Evolutionary conservation across 2,888 invertebrate genomes (phyloP), one percentile per base, ranked within the genome.

Genomic region (Sphaeridia pumilis): DNA sequence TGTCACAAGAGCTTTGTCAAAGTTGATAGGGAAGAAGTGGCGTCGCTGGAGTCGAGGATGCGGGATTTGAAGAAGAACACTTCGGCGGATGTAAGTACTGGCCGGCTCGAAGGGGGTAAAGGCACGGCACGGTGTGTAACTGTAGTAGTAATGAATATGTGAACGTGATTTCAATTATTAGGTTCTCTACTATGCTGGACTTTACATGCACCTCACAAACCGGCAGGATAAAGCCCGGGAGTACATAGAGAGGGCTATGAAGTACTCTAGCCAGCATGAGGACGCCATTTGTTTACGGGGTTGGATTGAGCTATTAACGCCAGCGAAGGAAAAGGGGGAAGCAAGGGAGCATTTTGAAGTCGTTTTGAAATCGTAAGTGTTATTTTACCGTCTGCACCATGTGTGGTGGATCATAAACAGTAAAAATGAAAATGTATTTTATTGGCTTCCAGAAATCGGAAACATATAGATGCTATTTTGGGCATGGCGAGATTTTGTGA

Each of bases 151-250:
- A n/a, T n/a, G n/a, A n/a, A n/a, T n/a, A n/a, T n/a, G n/a, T n/a
- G n/a, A n/a, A n/a, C n/a, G n/a, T n/a, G n/a, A n/a, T n/a, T n/a
- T n/a, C n/a, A n/a, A n/a, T n/a, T n/a, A n/a, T n/a, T 69, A 76
- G 66, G 81, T 84, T 17, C 76, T 84, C 27, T 84, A 83, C 67
- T 80, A 83, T 71, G 82, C 87, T 3, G 86, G 84, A 0, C 71
- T 83, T 49, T 84, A 89, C 63, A 73, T 89, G 34, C 79, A 83
- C 58, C 72, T 84, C 17, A 76, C 81, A 34, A 81, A 79, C 14
- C 83, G 83, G 66, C 74, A 78, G 66, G 87, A 88, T 56, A 87
- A 87, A 69, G 84, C 92, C 0, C 77, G 81, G 54, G 90, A 89
- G 65, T 89, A 87, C 68, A 75, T 83, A 4, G 87, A 86, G 55